Conservation (phyloP, 2,888 invertebrate species). For the Hylaea fasciaria region DNA sequence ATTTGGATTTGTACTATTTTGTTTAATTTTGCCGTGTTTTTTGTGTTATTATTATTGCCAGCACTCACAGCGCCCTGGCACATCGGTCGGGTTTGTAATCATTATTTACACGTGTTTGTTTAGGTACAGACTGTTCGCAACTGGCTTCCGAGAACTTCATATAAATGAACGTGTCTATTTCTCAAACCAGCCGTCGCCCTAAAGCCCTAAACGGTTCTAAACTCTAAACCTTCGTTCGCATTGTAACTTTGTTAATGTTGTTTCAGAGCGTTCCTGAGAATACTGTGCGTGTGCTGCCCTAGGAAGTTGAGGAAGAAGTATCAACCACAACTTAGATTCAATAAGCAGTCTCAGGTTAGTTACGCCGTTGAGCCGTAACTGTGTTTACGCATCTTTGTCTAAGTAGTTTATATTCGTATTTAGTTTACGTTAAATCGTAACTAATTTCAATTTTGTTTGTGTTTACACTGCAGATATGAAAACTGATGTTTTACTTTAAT, state of each 20-base stretch:
- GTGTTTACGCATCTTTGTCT: constrained; percentile 8
- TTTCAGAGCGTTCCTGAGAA: constrained; percentile 95
- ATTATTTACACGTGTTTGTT: too few species aligned
- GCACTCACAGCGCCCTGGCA: too few species aligned
- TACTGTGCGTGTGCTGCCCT: constrained; percentile 95
- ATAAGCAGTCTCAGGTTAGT: constrained; percentile 90
- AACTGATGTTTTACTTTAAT: not conserved
- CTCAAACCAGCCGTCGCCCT: not conserved
- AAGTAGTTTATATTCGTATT: constrained; percentile 14
- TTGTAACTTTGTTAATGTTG: constrained; percentile 41
- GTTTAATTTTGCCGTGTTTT: too few species aligned
- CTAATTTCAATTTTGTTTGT: constrained; percentile 11
- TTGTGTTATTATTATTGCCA: too few species aligned
- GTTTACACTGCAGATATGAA: constrained; percentile 6
- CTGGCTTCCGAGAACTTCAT: not conserved
- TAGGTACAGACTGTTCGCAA: not conserved
- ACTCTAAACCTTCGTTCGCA: not conserved
- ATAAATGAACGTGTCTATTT: not conserved
- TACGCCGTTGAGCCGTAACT: constrained; percentile 1
- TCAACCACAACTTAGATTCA: constrained; percentile 93
- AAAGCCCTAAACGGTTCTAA: too few species aligned
- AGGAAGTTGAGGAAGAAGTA: constrained; percentile 91
- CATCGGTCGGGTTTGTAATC: too few species aligned
- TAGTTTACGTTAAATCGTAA: constrained; percentile 9
- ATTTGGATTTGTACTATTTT: too few species aligned